phyloP scores from a whole-genome alignment of 2,888 invertebrate species.

The Griposia aprilina region DNA sequence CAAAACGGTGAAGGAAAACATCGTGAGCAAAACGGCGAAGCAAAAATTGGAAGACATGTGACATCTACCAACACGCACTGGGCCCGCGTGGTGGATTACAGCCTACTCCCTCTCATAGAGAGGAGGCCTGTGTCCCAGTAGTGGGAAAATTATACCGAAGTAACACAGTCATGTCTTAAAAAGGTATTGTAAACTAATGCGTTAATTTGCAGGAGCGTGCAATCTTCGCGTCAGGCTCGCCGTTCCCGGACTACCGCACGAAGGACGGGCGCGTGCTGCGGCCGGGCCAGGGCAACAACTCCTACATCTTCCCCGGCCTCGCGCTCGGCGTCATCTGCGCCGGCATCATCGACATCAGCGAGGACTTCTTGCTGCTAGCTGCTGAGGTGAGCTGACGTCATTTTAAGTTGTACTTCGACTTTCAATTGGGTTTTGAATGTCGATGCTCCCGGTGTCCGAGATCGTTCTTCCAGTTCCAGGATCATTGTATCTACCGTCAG shows the following conservation, averaged over 20 bases:
- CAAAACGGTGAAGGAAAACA: no score
- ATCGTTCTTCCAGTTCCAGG: neutral
- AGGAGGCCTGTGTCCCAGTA: no score
- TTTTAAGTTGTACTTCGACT: neutral
- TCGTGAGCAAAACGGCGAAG: no score
- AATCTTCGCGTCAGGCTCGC: conserved; percentile 99
- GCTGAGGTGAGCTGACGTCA: conserved; percentile 92
- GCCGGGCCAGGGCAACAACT: conserved; percentile 99
- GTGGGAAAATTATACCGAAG: no score
- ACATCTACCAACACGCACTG: no score
- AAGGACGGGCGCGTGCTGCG: conserved; percentile 94
- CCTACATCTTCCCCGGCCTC: conserved; percentile 99
- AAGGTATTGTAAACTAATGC: neutral
- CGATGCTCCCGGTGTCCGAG: neutral
- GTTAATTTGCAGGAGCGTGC: conserved; percentile 93
- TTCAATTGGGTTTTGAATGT: neutral
- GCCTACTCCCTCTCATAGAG: no score
- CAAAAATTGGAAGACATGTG: no score
- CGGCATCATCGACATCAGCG: conserved; percentile 96
- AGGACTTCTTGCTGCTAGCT: conserved; percentile 97
- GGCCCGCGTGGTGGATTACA: no score
- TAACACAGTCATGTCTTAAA: no score
- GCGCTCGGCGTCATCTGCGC: conserved; percentile 97
- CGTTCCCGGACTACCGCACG: conserved; percentile 96
- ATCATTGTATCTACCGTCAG: neutral